Evolutionary conservation across 2,888 invertebrate species (phyloP).

Genomic region (Caprella mutica): DNA sequence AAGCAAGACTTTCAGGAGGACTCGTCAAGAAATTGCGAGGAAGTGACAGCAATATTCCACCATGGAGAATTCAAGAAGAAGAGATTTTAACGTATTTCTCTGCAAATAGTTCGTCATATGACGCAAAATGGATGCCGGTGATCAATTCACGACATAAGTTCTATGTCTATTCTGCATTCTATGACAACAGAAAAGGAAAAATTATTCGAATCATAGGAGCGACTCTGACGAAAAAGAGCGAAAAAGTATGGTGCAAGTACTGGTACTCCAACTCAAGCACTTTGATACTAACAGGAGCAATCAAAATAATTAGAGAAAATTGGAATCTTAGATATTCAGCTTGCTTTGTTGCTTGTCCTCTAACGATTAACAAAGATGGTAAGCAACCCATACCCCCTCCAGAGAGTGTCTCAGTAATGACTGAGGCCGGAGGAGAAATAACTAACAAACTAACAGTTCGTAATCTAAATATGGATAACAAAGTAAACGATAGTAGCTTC

Average conservation of each 20-base stretch:
- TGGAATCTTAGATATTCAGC: slow-evolving; percentile 82
- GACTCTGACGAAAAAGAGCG: slow-evolving; percentile 72
- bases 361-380: slow-evolving; percentile 31
- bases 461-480: slow-evolving; percentile 45
- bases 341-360: slow-evolving; percentile 64
- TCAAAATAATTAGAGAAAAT: slow-evolving; percentile 70
- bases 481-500: slow-evolving; percentile 33
- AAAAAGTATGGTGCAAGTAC: slow-evolving; percentile 48
- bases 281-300: slow-evolving; percentile 34
- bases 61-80: not conserved
- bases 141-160: slow-evolving; percentile 51
- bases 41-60: slow-evolving; percentile 9
- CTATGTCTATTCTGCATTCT: slow-evolving; percentile 82
- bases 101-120: slow-evolving; percentile 31
- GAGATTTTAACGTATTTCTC: slow-evolving; percentile 20
- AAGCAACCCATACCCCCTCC: slow-evolving; percentile 42
- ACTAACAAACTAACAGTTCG: slow-evolving; percentile 55
- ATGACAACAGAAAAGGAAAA: slow-evolving; percentile 47
- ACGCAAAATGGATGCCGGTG: slow-evolving; percentile 39
- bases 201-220: slow-evolving; percentile 71
- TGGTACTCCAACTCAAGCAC: slow-evolving; percentile 32
- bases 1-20: slow-evolving; percentile 29
- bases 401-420: slow-evolving; percentile 58
- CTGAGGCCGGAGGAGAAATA: slow-evolving; percentile 40
- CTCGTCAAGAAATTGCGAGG: slow-evolving; percentile 22